Evolutionary conservation across 2,797 vertebrate species (phyloP), one percentile per base, ranked within the genome.

Genomic region (Bradypodion pumilum): DNA sequence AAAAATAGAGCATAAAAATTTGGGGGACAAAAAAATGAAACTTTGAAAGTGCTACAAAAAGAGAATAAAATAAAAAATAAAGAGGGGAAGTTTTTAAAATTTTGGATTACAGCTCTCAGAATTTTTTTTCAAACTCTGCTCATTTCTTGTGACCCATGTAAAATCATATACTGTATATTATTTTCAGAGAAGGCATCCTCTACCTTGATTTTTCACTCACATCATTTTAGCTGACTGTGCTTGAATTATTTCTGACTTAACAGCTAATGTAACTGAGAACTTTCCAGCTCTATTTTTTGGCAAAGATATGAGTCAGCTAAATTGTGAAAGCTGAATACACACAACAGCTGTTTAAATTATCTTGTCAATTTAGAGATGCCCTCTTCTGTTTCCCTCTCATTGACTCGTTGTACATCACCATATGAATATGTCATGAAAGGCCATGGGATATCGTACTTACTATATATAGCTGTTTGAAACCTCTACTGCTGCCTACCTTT

Each of bases 331-430:
- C 86, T 77, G 86, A 84, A 42, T 78, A 87, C 73, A 65, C 60
- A 69, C 77, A 86, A 84, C 37, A 83, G 78, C 79, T 91, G 9
- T 89, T 91, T 86, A 89, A 92, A 84, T 91, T 83, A 94, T 87
- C 44, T 56, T 87, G 68, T 60, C 88, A 88, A 83, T 80, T 72
- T 62, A 87, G 78, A 46, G 60, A 70, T 44, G 74, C 69, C 79
- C 89, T 88, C 42, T 86, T 91, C 91, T 85, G 66, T 59, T 87
- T 90, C 79, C 89, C 52, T 90, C 44, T 77, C 78, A 13, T 80
- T 56, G 52, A 56, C 52, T 56, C 16, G 52, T 88, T 85, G 74
- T 74, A 76, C 35, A 35, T 72, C 81, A 73, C 66, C 80, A 44
- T 63, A 78, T 77, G 46, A 86, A 49, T 70, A 76, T 80, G 72